Conservation (phyloP, 2,888 invertebrate species). For the Drosophila paramelanica region DNA sequence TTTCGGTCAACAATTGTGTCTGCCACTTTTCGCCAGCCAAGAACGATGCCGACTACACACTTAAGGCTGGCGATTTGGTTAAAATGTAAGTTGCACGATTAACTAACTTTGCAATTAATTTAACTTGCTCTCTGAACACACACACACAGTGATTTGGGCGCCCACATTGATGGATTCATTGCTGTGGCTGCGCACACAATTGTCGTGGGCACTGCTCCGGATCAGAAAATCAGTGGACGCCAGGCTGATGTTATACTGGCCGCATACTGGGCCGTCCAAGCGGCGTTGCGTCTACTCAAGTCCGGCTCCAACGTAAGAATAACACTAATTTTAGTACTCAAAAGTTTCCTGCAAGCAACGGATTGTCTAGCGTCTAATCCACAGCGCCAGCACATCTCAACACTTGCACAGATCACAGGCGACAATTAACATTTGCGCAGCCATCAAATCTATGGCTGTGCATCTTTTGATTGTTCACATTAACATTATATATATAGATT, state of each 20-base stretch:
- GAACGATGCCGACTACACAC: conserved; percentile 93
- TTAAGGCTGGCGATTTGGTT: conserved; percentile 97
- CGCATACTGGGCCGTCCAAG: conserved; percentile 97
- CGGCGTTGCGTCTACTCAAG: conserved; percentile 95
- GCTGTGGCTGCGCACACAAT: conserved; percentile 99
- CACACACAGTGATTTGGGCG: conserved; percentile 96
- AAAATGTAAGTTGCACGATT: conserved; percentile 93
- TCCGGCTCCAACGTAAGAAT: conserved; percentile 93
- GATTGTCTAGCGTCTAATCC: conserved; percentile 42
- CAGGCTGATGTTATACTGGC: conserved; percentile 98
- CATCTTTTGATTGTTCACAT: conserved; percentile 22
- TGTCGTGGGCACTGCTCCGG: conserved; percentile 91
- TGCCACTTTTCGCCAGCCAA: conserved; percentile 99
- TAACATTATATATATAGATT: neutral
- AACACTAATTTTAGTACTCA: conserved; percentile 18
- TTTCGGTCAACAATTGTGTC: conserved; percentile 99
- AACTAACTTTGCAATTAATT: neutral
- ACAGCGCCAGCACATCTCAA: conserved; percentile 57
- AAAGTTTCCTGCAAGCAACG: conserved; percentile 45
- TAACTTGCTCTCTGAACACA: neutral
- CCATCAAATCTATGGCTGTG: conserved; percentile 12
- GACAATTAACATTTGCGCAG: conserved; percentile 21
- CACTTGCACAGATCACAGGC: conserved; percentile 51
- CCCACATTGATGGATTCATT: conserved; percentile 99
- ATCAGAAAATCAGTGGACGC: conserved; percentile 92